Conservation (phyloP, 1,140 invertebrate species). For the Chironomus tepperi region DNA sequence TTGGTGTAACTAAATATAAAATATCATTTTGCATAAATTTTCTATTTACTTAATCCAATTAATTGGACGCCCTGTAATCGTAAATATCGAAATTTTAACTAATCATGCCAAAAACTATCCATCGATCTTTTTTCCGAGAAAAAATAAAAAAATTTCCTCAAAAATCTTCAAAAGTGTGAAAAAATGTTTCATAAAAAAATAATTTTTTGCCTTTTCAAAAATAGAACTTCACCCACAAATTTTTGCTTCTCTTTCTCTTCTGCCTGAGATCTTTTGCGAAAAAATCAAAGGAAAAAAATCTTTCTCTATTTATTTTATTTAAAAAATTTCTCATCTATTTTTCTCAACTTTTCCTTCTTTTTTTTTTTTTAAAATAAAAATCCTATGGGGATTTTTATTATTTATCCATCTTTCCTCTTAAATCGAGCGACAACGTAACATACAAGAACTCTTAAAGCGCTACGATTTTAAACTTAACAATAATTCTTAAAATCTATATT, state of each 20-base stretch:
- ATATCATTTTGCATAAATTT: no score
- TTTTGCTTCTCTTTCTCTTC: not conserved
- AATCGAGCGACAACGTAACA: no score
- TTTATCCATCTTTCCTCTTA: no score
- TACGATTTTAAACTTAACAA: no score
- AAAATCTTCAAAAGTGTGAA: no score
- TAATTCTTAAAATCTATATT: no score
- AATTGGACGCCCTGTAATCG: not conserved
- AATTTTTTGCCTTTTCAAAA: not conserved
- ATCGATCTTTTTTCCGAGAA: not conserved
- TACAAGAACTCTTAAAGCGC: no score
- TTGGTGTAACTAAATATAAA: constrained; percentile 7
- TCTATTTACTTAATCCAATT: not conserved
- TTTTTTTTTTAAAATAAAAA: no score
- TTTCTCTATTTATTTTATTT: constrained; percentile 3
- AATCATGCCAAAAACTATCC: constrained; percentile 5
- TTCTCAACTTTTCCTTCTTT: no score
- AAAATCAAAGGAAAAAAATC: not conserved
- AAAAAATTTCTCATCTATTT: no score
- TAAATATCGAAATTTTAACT: not conserved
- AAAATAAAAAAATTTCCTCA: no score
- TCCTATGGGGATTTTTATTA: no score
- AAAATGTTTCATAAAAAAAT: not conserved
- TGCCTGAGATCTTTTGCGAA: not conserved
- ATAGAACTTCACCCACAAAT: not conserved